phyloP scores from a whole-genome alignment of 1,140 invertebrate genomes.

The Phymorhynchus buccinoides region DNA sequence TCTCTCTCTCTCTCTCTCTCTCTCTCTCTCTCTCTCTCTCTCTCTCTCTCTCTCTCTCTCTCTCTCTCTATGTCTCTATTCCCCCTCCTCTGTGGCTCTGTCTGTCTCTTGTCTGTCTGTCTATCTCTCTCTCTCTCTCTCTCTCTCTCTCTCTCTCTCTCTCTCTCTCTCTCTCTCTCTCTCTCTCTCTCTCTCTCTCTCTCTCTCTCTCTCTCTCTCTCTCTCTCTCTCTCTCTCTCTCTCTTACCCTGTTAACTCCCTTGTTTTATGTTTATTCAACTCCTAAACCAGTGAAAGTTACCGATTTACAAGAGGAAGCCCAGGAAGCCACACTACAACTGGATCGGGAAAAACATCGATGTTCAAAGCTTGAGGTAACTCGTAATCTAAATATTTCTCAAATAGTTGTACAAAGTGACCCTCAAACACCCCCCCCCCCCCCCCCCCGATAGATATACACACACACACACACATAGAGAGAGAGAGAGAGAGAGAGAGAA shows the following conservation, averaged over 20 bases:
- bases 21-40: background rate
- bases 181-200: background rate
- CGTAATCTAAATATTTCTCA: background rate
- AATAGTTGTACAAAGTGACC: background rate
- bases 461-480: too few species aligned
- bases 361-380: conserved; percentile 48
- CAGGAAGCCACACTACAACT: conserved; percentile 15
- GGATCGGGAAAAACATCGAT: conserved; percentile 45
- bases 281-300: conserved; percentile 38
- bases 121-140: too few species aligned
- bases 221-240: background rate
- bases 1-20: background rate
- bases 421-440: too few species aligned
- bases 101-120: too few species aligned
- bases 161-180: too few species aligned
- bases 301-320: conserved; percentile 43
- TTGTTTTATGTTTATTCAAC: background rate
- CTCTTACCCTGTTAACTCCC: background rate
- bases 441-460: too few species aligned
- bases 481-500: too few species aligned
- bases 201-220: background rate
- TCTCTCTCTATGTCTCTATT: too few species aligned
- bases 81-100: too few species aligned
- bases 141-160: too few species aligned
- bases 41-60: background rate